Conservation (phyloP, 2,113 vertebrate species). For the Sphyrna mokarran region DNA sequence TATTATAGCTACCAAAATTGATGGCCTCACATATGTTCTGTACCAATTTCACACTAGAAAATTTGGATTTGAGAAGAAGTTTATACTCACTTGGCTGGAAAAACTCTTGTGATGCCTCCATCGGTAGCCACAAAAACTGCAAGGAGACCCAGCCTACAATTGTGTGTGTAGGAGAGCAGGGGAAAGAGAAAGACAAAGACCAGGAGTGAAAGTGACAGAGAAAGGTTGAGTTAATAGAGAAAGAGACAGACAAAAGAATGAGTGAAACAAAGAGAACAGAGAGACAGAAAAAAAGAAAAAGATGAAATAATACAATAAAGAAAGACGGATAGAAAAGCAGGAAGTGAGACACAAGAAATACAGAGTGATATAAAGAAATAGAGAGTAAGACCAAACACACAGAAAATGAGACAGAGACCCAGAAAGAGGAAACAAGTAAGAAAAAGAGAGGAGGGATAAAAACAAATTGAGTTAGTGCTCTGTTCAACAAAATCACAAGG, state of each 20-base stretch:
- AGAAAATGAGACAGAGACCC: not conserved
- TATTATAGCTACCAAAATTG: too few species aligned
- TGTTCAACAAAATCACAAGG: not conserved
- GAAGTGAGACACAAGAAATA: not conserved
- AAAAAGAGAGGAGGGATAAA: not conserved
- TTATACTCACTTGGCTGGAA: constrained; percentile 87
- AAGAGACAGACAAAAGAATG: not conserved
- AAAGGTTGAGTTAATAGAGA: not conserved
- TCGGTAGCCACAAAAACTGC: constrained; percentile 91
- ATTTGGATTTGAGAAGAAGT: not conserved
- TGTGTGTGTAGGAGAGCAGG: constrained; percentile 28
- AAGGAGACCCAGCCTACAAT: constrained; percentile 82
- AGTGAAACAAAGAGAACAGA: not conserved
- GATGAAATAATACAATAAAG: not conserved
- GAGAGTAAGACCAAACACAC: not conserved
- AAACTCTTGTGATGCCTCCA: constrained; percentile 87
- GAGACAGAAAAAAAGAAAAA: not conserved
- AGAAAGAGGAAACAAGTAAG: not conserved
- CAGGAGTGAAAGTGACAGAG: not conserved
- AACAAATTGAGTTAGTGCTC: constrained; percentile 1
- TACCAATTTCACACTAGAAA: not conserved
- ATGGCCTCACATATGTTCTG: not conserved
- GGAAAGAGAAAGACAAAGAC: accelerated
- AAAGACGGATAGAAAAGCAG: not conserved
- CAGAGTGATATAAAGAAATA: not conserved